phyloP scores from a whole-genome alignment of 2,888 invertebrate genomes.

The Oscheius sp. region DNA sequence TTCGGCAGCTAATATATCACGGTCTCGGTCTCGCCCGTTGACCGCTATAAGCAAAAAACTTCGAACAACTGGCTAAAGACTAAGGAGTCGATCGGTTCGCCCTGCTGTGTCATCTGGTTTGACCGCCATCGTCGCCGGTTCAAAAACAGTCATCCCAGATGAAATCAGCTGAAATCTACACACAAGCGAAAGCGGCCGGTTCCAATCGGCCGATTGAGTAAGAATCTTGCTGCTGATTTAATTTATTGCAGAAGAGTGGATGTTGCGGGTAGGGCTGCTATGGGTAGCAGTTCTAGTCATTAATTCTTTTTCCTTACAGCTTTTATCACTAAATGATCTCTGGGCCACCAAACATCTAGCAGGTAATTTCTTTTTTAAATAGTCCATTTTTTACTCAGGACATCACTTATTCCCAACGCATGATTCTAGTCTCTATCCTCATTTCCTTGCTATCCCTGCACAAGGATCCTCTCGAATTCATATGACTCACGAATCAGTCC shows the following conservation, averaged over 20 bases:
- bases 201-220: conserved; percentile 2
- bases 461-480: conserved; percentile 5
- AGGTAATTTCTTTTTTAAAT: not conserved
- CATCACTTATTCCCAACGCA: conserved; percentile 29
- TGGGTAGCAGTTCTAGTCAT: not conserved
- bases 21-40: not conserved
- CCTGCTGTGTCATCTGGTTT: conserved; percentile 27
- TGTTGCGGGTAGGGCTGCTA: conserved; percentile 22
- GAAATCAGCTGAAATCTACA: conserved; percentile 28
- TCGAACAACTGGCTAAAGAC: not conserved
- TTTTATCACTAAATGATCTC: conserved; percentile 17
- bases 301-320: not conserved
- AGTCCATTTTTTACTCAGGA: not conserved
- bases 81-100: not conserved
- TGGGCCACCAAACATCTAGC: conserved; percentile 8
- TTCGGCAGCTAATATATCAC: not conserved
- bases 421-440: conserved; percentile 30
- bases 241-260: conserved; percentile 12
- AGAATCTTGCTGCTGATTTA: not conserved
- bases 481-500: not conserved
- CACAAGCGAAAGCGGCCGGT: conserved; percentile 25
- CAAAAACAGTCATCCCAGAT: conserved; percentile 29
- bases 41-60: not conserved
- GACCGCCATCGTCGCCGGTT: conserved; percentile 26
- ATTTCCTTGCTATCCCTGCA: conserved; percentile 11